Conservation (phyloP, 37 sponge, comb jelly and placozoan species). For the Hormiphora californensis region DNA sequence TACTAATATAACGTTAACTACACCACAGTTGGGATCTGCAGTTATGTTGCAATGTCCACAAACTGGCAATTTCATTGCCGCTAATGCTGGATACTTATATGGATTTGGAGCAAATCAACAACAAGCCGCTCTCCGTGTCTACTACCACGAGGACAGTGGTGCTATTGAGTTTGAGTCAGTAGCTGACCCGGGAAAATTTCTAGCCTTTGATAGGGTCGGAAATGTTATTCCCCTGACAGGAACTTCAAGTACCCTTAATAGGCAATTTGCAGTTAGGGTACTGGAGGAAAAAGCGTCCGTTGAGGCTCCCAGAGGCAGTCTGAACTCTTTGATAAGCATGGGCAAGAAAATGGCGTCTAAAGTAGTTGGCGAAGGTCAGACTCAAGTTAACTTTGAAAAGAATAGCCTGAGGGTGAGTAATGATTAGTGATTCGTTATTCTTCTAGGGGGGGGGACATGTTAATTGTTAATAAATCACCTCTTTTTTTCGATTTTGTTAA, state of each 20-base stretch:
- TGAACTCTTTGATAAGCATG: background rate
- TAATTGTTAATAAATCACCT: background rate
- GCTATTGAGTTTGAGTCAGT: constrained; percentile 35
- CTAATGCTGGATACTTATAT: constrained; percentile 47
- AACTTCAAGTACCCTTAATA: background rate
- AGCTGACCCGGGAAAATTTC: constrained; percentile 39
- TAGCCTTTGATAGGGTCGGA: constrained; percentile 6
- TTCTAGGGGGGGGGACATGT: background rate
- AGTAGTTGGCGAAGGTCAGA: constrained; percentile 28
- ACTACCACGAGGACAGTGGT: constrained; percentile 50
- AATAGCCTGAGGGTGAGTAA: background rate
- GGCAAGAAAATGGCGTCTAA: background rate
- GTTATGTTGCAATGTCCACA: constrained; percentile 41
- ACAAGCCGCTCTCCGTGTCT: constrained; percentile 35
- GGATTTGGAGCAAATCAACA: constrained; percentile 27
- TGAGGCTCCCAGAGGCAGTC: constrained; percentile 4
- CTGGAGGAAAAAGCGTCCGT: background rate
- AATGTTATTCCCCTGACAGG: constrained; percentile 41
- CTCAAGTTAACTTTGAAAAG: constrained; percentile 24
- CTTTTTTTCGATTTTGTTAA: background rate
- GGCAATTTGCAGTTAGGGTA: background rate
- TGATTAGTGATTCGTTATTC: background rate
- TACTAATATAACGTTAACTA: too few species aligned
- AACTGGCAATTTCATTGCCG: constrained; percentile 13
- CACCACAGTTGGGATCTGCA: constrained; percentile 31